Evolutionary conservation across 2,888 invertebrate species (phyloP), one percentile per base, ranked within the genome.

Genomic region (Rhodophaea formosa): DNA sequence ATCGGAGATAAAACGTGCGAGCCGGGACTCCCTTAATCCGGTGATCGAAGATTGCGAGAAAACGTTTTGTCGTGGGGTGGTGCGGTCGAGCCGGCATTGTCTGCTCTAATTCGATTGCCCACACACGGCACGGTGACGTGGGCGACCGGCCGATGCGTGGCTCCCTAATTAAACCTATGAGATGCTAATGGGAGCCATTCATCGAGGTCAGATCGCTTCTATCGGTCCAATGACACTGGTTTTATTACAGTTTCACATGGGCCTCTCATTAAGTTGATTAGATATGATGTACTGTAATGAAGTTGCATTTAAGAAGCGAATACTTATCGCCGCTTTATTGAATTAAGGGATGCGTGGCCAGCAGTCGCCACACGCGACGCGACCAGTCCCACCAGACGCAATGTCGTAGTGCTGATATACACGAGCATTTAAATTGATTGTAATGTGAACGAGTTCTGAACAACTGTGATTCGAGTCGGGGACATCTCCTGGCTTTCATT

Each of bases 1-100:
- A 91, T 90, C 89, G 91, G 80, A 90, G 91, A 91, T 91, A 91
- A 91, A 89, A 88, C 87, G 89, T 88, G 87, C 88, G 87, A 88
- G 86, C 87, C 86, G 86, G 81, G 84, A 82, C 84, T 84, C 91
- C 91, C 90, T 90, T 90, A 90, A 91, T 90, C 90, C 88, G 83
- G 88, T 86, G 91, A 90, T 91, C 91, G 88, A 87, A 90, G 90
- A 91, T 91, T 91, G 90, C 88, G 84, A 86, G 88, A 85, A 91
- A 91, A 86, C 89, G 89, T 87, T 91, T 90, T 89, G 91, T 89
- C 88, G 88, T 88, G 82, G 90, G 90, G 91, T 88, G 86, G 84
- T 77, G 74, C 82, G 86, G 79, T 83, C 81, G 72, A 74, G 70
- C 81, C 78, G 80, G 70, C 78, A 86, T 90, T 89, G 90, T 90